Evolutionary conservation across 92 coral and sea anemone species (phyloP).

Genomic region (Siderastrea radians): DNA sequence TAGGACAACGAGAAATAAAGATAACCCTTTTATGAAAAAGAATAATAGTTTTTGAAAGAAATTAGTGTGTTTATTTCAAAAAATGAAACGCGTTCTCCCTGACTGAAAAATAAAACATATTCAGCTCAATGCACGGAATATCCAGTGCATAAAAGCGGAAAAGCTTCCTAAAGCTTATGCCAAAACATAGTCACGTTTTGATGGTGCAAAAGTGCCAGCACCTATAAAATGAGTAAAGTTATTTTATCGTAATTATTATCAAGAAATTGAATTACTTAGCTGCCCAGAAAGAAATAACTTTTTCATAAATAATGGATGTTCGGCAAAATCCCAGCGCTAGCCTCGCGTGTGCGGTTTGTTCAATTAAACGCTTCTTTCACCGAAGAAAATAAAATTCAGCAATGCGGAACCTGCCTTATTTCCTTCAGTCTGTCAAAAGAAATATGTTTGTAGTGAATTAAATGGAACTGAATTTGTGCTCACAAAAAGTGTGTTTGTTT

Average conservation of each 20-base stretch:
- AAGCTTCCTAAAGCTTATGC: neutral
- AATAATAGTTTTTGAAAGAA: constrained; percentile 70
- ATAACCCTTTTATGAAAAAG: constrained; percentile 78
- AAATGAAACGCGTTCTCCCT: constrained; percentile 11
- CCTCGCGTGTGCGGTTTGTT: constrained; percentile 24
- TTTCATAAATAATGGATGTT: constrained; percentile 38
- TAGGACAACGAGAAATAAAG: constrained; percentile 70
- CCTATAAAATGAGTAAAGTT: constrained; percentile 10
- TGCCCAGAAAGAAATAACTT: constrained; percentile 47
- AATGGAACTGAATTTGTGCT: neutral
- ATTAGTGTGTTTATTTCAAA: constrained; percentile 36
- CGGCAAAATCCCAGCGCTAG: constrained; percentile 8
- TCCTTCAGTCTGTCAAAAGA: neutral
- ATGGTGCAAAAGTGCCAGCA: neutral
- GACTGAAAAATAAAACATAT: constrained; percentile 18
- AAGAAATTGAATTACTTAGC: constrained; percentile 52
- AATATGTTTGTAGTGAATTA: constrained; percentile 5
- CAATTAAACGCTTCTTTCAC: constrained; percentile 40
- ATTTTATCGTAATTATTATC: constrained; percentile 48
- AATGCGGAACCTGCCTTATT: neutral
- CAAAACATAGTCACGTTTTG: neutral
- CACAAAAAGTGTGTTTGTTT: constrained; percentile 23
- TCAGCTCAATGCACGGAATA: constrained; percentile 6
- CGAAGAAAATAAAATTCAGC: constrained; percentile 1
- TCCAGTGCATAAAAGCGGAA: neutral